These are phyloP conservation scores for Ailuropoda melanoleuca DNA, from an alignment of 2,113 vertebrate genomes.

Conservation along the genomic window DNA sequence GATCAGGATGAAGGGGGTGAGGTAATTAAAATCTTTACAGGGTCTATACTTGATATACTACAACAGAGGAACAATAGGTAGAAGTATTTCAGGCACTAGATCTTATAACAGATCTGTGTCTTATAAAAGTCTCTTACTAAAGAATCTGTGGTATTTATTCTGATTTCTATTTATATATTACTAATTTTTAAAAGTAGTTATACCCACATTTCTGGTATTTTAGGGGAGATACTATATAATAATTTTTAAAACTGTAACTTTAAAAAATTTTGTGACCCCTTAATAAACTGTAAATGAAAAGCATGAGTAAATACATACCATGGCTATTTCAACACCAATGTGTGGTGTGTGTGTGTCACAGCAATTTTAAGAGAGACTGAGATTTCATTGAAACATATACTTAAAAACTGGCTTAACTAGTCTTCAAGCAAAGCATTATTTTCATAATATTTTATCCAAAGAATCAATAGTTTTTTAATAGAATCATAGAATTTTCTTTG, in stretches of 20 bases:
- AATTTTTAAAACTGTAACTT: not conserved
- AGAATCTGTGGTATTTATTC: not conserved
- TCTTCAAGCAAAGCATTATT: not conserved
- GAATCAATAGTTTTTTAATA: not conserved
- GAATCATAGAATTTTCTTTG: not conserved
- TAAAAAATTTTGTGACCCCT: not conserved
- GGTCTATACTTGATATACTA: not conserved
- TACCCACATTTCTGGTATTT: not conserved
- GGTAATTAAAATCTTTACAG: conserved; percentile 9
- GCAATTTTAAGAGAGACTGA: not conserved
- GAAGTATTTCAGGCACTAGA: not conserved
- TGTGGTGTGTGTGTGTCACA: not conserved
- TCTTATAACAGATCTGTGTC: not conserved
- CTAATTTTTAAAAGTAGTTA: conserved; percentile 6
- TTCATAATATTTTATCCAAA: not conserved
- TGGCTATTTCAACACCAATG: not conserved
- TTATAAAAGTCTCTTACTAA: not conserved
- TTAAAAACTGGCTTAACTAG: not conserved
- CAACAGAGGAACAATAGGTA: not conserved
- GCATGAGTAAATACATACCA: not conserved
- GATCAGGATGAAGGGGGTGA: not conserved
- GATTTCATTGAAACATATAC: not conserved
- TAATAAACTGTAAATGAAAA: conserved; percentile 31
- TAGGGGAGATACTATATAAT: not conserved
- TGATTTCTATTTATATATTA: not conserved